Base-by-base conservation (phyloP, 1,140 invertebrate genomes). In the Pissodes strobi region DNA sequence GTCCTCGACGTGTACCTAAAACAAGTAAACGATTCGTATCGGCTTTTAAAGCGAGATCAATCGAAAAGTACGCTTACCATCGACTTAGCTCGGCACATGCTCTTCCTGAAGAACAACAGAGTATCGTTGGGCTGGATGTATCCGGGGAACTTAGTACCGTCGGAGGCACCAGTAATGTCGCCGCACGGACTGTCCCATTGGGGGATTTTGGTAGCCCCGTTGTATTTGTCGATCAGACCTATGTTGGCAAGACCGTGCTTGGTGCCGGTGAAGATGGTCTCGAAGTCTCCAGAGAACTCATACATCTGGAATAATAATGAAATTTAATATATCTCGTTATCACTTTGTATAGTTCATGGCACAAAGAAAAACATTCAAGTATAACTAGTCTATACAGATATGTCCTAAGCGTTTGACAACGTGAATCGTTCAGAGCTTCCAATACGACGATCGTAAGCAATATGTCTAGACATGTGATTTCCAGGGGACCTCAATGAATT, bases 71-170 rank as follows among this genome's bases (percentile, higher is more conserved):
- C n/a, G 80, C 82, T 84, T 76, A 91, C 89, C 83, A 93, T 80
- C 41, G 80, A 79, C 12, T 89, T 87, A 18, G 88, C 84, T 41
- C 92, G 81, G 73, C 92, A 94, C 61, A 94, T 82, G 70, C 90
- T 91, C 76, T 92, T 93, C 57, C 91, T 83, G 77, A 87, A 94
- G 75, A 94, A 92, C 37, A 87, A 74, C 0, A 93, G 72, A 0
- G 83, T 84, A 1, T 92, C 87, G 53, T 91, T 87, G 10, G 81
- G 83, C 21, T 83, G 65, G 1, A 93, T 83, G 17, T 85, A 84
- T 57, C 89, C 87, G 12, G 82, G 85, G 73, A 93, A 94, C 75
- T 93, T 93, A 4, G 88, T 87, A n/a, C 91, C 92, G 76, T 95
- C 93, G 2, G 90, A 93, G 0, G 90, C 84, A n/a, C 85, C 84